Evolutionary conservation across 2,888 invertebrate genomes (phyloP), one percentile per base, ranked within the genome.

Genomic region (Dryadula phaetusa): DNA sequence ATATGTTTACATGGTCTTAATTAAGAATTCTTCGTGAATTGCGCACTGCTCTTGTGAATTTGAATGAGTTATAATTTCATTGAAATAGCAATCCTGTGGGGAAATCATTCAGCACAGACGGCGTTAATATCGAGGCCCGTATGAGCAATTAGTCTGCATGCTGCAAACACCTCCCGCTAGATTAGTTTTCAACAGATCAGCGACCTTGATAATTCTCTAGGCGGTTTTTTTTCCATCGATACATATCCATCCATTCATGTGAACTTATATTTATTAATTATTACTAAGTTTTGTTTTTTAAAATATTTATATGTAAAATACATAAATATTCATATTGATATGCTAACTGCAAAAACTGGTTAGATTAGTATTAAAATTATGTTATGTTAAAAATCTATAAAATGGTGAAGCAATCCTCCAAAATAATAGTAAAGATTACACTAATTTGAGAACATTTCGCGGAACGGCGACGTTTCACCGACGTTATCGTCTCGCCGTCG

Each of bases 121-220:
- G 34, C 63, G 49, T 32, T 58, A 67, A 63, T 67, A 53, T 58
- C 58, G 62, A 63, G 67, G 58, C 58, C 58, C 56, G 20, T 32
- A 63, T 49, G 52, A 56, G 63, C 63, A 52, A 67, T 52, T 63
- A 47, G 62, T 54, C 54, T 20, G 47, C 37, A 22, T 18, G 53
- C 28, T 34, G 25, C 40, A 14, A 46, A 54, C 18, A 16, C 46
- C 18, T 49, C 34, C 10, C 49, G 37, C 62, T 52, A 53, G 53
- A 52, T 52, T 52, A 28, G 28, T 16, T 53, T 53, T 62, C 42
- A 62, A 63, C 53, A 42, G 37, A 18, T 37, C 34, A 40, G 40
- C 25, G 52, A 53, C 28, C 42, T 53, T 20, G 12, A 18, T 32
- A 63, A 42, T 53, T 18, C 40, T 28, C 42, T 49, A 16, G 25